phyloP scores from a whole-genome alignment of 2,888 invertebrate genomes.

The Drosophila recens region DNA sequence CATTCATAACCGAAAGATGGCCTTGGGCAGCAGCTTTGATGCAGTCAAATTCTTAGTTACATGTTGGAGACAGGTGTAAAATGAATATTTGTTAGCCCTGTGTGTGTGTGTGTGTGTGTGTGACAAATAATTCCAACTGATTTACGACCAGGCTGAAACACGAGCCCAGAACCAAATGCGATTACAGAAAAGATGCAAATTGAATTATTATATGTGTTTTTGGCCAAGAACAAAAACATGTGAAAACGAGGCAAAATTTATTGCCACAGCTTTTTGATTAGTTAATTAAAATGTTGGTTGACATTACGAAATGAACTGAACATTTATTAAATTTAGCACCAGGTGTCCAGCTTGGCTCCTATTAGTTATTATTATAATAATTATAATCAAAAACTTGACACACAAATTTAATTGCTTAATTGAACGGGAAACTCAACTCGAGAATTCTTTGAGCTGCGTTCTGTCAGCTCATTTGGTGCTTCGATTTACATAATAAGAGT shows the following conservation, averaged over 20 bases:
- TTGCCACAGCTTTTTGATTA: constrained; percentile 59
- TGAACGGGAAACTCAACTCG: constrained; percentile 18
- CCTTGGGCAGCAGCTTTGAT: constrained; percentile 49
- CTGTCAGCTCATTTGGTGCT: constrained; percentile 21
- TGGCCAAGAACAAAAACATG: constrained; percentile 31
- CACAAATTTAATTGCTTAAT: constrained; percentile 73
- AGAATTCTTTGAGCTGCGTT: constrained; percentile 18
- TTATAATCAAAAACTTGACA: constrained; percentile 27
- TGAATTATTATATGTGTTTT: constrained; percentile 59
- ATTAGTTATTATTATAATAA: constrained; percentile 5
- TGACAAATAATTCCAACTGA: constrained; percentile 78
- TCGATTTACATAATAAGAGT: constrained; percentile 58
- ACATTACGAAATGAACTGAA: constrained; percentile 65
- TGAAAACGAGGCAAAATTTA: constrained; percentile 35
- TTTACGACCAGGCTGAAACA: constrained; percentile 54
- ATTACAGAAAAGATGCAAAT: constrained; percentile 68
- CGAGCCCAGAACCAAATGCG: constrained; percentile 48
- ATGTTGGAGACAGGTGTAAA: constrained; percentile 67
- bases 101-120: constrained; percentile 47
- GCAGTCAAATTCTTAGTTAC: constrained; percentile 52
- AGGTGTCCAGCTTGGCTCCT: constrained; percentile 5
- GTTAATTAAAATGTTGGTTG: constrained; percentile 75
- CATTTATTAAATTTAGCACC: constrained; percentile 69
- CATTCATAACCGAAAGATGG: constrained; percentile 49
- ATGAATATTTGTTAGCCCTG: constrained; percentile 73